Evolutionary conservation across 2,888 invertebrate species (phyloP), one percentile per base, ranked within the genome.

Genomic region (Papilio elwesi): DNA sequence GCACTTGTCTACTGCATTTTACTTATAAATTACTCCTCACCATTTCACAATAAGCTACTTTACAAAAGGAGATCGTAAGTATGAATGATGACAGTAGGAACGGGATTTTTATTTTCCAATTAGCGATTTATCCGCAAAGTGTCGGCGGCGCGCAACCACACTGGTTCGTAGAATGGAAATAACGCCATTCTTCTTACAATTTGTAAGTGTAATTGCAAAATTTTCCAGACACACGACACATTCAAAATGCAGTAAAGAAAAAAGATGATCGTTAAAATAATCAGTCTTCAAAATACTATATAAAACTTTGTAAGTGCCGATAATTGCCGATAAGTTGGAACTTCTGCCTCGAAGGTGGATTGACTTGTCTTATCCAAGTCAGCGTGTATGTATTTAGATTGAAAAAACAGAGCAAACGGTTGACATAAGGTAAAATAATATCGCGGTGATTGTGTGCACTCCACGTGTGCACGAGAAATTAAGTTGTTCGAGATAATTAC

Each of bases 81-180:
- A 57, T 66, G 64, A 70, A 52, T 53, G 73, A 68, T 71, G 71
- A 62, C 71, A 38, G 72, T 36, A 70, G 71, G 76, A 77, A 80
- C 76, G 76, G 78, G 77, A 79, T 80, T 82, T 80, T 78, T 77
- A 80, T 76, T 80, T 81, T 81, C 78, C 81, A 81, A 82, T 82
- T 80, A 82, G 74, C 75, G 72, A 72, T 63, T 52, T 55, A 53
- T 53, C 69, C 73, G 69, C 73, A 75, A 73, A 75, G 75, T 74
- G 66, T 75, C 69, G 59, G 64, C 63, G 48, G 51, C 55, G 55
- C 49, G 57, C 52, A 66, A 13, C 57, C 59, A 51, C 67, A 62
- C 8, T 51, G 49, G 59, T 10, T 62, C 36, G 62, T 59, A 12
- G 15, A 62, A 62, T 62, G 43, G 26, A 52, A 62, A 71, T 16